Evolutionary conservation across 2,797 vertebrate genomes (phyloP), one percentile per base, ranked within the genome.

Genomic region (Pteropus rufus): DNA sequence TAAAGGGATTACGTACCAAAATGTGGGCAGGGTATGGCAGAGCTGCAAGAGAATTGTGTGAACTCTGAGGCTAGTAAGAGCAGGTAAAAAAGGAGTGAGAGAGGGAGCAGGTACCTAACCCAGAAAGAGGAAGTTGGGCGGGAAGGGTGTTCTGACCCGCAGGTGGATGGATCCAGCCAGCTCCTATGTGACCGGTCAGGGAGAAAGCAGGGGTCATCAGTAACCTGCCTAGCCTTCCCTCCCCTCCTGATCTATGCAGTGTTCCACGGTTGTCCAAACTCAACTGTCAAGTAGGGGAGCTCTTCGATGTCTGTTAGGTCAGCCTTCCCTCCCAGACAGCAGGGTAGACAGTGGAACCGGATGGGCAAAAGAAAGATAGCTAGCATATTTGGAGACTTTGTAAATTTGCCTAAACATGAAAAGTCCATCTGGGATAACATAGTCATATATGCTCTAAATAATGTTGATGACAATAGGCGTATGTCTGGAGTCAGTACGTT

Each of bases 1-100:
- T 96, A 86, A 86, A 89, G 39, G 29, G 56, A 62, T 96, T 88
- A 88, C 73, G 86, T 93, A 56, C 39, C 79, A 89, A 96, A 89
- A 75, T 96, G 60, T 70, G 60, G 16, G 15, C n/a, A 58, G 36
- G 29, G 16, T 92, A 18, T 44, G 82, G 73, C 93, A 44, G 82
- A 95, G 49, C 77, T 15, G 46, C 52, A 70, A 76, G 76, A 94
- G 49, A 91, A 67, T 36, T 79, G 8, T 80, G 70, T 34, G 36
- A 94, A 89, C 34, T 77, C 44, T 9, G 11, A 72, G 80, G 60
- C 36, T 85, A 70, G 36, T 83, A 62, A 80, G 34, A 65, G 52
- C 26, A 85, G 81, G 44, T 14, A 34, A 29, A 62, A 64, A 72
- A n/a, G n/a, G n/a, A 56, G 23, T 80, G 24, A 56, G 34, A 64